Base-by-base conservation (phyloP, 1,140 invertebrate genomes). In the Zophobas atratus region DNA sequence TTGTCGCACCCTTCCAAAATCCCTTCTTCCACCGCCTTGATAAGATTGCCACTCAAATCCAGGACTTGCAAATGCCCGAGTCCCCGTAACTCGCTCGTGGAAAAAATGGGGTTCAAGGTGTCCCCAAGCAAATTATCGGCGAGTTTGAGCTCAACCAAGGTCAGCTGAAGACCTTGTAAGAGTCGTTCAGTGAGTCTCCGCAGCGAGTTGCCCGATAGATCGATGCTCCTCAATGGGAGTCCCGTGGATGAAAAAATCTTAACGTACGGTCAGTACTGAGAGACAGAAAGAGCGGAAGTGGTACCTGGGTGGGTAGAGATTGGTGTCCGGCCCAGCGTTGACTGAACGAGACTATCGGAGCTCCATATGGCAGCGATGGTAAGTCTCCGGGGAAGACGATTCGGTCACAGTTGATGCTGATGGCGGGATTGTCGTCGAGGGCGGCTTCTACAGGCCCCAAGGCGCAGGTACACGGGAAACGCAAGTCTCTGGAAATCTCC, bases 81-180 rank as follows among this genome's bases (percentile, higher is more conserved):
- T n/a, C 92, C 91, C 76, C 94, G 94, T 74, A 97, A 92, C 84
- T 97, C 95, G 33, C 91, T 92, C 6, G 92, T 94, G 0, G 94
- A 94, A 84, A 97, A 97, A 77, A 97, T 95, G 0, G 96, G 96
- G 86, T 97, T 97, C 0, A 97, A 87, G 81, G 93, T 95, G 83
- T 97, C 95, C 0, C 96, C 96, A 1, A 98, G 87, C 32, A 96
- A 87, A 86, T 98, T 98, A 82, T 96, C 90, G 5, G 92, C 90
- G 20, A 97, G 86, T 36, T 91, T 89, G 46, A 98, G 84, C 80
- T 94, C 92, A 20, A 91, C 91, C 0, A 97, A 85, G 1, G 92
- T 91, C 35, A 86, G 88, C 53, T 90, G 88, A 1, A 96, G 86
- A 0, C 91, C 92, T 43, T 90, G 88, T 39, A 97, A 89, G 1